Evolutionary conservation across 2,797 vertebrate genomes (phyloP), one percentile per base, ranked within the genome.

Genomic region (Urophycis tenuis): DNA sequence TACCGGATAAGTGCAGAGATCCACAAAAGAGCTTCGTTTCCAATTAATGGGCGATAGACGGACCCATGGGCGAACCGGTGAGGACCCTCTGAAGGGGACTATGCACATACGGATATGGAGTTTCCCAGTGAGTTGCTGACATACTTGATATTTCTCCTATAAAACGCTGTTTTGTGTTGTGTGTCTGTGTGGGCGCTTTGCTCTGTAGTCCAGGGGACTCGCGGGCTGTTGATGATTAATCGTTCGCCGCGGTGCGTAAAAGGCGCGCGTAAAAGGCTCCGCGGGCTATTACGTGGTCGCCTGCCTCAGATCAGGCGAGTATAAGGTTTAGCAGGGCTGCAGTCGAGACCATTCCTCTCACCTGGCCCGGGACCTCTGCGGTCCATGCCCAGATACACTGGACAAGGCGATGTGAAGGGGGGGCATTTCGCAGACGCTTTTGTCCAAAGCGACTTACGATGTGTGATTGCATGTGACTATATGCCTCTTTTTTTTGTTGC

Each of bases 1-100:
- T 92, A 92, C 92, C 91, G 93, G 91, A 94, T 93, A 93, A 94
- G 92, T 93, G 89, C 82, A 89, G 87, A 92, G 90, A 92, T 91
- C 89, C 89, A 90, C 92, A 91, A 92, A 92, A 93, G 91, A 90
- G 90, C 91, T 89, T 89, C 81, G 89, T 91, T 90, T 89, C 89
- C 92, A 94, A 94, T 93, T 92, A 93, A 93, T 88, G 87, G 86
- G 80, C 91, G 88, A 92, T 90, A 92, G 92, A 91, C 92, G 88
- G 89, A 88, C 86, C 88, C 83, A 91, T 91, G 89, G 89, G 87
- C 85, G 87, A 88, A 89, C 90, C 82, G 79, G 85, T 84, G 85
- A 88, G 91, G 90, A 93, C 80, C 87, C 87, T 86, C 88, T 85
- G 87, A 91, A 84, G 85, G 86, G 34, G 35, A 22, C 35, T 19